Evolutionary conservation across 2,113 vertebrate species (phyloP).

Genomic region (Oryzias curvinotus): DNA sequence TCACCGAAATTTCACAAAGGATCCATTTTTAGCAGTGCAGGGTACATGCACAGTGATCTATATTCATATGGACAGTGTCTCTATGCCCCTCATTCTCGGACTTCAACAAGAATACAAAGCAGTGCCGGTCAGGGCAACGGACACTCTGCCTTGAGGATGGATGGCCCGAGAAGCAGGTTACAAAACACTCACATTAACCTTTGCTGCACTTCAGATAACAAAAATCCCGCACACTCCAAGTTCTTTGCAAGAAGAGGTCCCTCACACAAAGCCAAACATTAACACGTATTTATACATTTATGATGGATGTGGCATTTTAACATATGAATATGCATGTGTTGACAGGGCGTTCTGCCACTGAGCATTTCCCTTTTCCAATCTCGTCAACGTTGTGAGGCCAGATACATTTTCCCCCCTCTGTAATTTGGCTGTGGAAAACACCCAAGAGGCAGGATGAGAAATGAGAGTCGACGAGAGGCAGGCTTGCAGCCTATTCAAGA

Average conservation of each 20-base stretch:
- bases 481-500: constrained; percentile 13
- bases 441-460: constrained; percentile 56
- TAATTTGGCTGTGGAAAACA: constrained; percentile 61
- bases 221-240: background rate
- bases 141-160: constrained; percentile 15
- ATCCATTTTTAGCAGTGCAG: constrained; percentile 3
- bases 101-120: constrained; percentile 56
- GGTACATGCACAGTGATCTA: constrained; percentile 45
- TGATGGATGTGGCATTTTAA: constrained; percentile 38
- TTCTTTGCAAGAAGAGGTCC: background rate
- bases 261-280: constrained; percentile 1
- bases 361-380: constrained; percentile 57
- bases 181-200: constrained; percentile 22
- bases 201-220: constrained; percentile 5
- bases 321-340: constrained; percentile 57
- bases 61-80: constrained; percentile 42
- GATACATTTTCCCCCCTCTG: constrained; percentile 52
- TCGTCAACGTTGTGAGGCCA: constrained; percentile 27
- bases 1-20: too few species aligned
- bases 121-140: constrained; percentile 16
- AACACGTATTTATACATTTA: constrained; percentile 29
- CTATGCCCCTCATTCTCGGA: constrained; percentile 32
- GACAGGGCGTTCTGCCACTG: constrained; percentile 22
- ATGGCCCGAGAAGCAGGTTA: constrained; percentile 17
- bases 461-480: constrained; percentile 31